Evolutionary conservation across 2,888 invertebrate species (phyloP), one percentile per base, ranked within the genome.

Genomic region (Caenorhabditis doughertyi): DNA sequence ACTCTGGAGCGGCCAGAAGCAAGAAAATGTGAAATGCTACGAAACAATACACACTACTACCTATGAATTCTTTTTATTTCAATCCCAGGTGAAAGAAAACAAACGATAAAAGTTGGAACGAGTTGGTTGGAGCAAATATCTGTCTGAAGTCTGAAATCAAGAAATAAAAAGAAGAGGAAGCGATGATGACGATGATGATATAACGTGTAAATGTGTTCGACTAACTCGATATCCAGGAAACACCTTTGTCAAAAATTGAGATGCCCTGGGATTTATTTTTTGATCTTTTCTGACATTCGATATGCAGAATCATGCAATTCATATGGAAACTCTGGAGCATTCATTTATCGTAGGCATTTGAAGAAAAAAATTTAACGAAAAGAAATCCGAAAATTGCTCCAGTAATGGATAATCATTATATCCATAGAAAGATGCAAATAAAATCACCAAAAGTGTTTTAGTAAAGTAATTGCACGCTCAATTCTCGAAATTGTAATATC

Each of bases 21-120:
- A 13, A 60, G 42, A n/a, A 13, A 13, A 47, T 18, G 44, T 7
- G 23, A 32, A 47, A 29, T 18, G n/a, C 60, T 32, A 39, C 56
- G 79, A 79, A 70, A 79, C 79, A 70, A 70, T 79, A 49, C 68
- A 67, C 51, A 53, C 51, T 21, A 25, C 72, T 56, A 51, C 62
- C 51, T 62, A 60, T 71, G 35, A 35, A 39, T 56, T 16, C 23
- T 29, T 76, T 76, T 76, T 65, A 76, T 67, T 74, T 67, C 58
- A 23, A 58, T 39, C 32, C 58, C 51, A 68, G 74, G 74, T 74
- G 74, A 74, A 39, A 49, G 27, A 64, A 64, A 73, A 65, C 73
- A 73, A 73, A 73, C 73, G 65, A 73, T 73, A 65, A 64, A 73
- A 73, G 29, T 35, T 55, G 56, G 47, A 62, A 62, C 55, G 55